Conservation (phyloP, 2,797 vertebrate genomes). For the Aulostomus chinensis region DNA sequence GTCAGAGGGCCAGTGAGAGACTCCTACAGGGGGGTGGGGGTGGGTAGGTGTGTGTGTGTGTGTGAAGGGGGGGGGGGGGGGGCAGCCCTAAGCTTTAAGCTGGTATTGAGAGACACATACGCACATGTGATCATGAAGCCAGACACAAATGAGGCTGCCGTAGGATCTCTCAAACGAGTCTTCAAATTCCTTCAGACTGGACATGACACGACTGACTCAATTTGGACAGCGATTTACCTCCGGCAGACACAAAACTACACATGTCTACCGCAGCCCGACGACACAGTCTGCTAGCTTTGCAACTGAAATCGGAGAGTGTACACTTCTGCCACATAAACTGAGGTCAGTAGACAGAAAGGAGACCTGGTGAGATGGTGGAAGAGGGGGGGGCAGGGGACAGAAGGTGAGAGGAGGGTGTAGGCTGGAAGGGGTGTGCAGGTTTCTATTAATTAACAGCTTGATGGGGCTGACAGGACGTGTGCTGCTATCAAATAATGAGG, state of each 20-base stretch:
- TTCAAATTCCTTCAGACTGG: slow-evolving; percentile 7
- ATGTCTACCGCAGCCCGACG: slow-evolving; percentile 20
- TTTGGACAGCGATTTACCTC: slow-evolving; percentile 12
- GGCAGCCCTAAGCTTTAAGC: slow-evolving; percentile 14
- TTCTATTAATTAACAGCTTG: slow-evolving; percentile 79
- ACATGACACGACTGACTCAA: slow-evolving; percentile 21
- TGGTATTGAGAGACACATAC: slow-evolving; percentile 22
- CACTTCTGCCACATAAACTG: too few relatives aligned
- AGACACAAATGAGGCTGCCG: slow-evolving; percentile 19
- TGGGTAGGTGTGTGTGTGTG: too few relatives aligned
- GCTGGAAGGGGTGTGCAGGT: slow-evolving; percentile 30
- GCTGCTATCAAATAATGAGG: slow-evolving; percentile 84
- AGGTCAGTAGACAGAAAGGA: slow-evolving; percentile 3
- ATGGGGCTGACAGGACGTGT: slow-evolving; percentile 76
- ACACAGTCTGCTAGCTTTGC: slow-evolving; percentile 1
- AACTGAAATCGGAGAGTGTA: slow-evolving; percentile 16
- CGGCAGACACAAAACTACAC: slow-evolving; percentile 17
- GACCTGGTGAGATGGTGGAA: slow-evolving; percentile 7
- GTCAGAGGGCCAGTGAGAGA: slow-evolving; percentile 41
- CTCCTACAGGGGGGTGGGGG: not conserved
- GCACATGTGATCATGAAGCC: slow-evolving; percentile 10
- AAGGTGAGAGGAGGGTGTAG: slow-evolving; percentile 26
- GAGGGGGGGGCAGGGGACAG: not conserved
- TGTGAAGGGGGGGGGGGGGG: not conserved
- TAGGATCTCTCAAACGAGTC: not conserved